A percentile compares a stretch with the other conserved stretches of the same genome.
phyloP scores from a whole-genome alignment of 2,797 vertebrate species.

The Rhinella marina region DNA sequence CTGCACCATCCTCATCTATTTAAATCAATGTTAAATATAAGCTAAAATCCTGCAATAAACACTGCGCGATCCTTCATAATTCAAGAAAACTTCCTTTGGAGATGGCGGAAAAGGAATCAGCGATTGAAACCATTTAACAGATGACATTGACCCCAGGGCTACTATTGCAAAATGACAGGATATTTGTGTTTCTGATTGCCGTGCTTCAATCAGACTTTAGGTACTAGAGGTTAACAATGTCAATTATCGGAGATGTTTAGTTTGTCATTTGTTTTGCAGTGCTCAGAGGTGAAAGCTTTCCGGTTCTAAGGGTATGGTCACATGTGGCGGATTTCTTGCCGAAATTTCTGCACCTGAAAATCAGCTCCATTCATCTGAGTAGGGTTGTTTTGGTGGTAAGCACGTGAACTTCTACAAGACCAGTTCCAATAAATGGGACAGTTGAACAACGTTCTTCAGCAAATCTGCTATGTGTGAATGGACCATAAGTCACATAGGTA shows the following conservation, averaged over 20 bases:
- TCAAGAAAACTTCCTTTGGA: constrained; percentile 5
- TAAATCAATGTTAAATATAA: not conserved
- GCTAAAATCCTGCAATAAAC: not conserved
- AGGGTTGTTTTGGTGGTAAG: too few species aligned
- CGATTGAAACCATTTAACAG: constrained; percentile 32
- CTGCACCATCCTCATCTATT: not conserved
- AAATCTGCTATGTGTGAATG: too few species aligned
- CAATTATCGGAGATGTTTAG: constrained; percentile 35
- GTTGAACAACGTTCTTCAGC: too few species aligned
- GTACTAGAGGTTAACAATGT: constrained; percentile 36
- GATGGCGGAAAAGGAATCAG: constrained; percentile 23
- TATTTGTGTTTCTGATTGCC: constrained; percentile 49
- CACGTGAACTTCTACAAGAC: too few species aligned
- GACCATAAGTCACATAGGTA: constrained; percentile 1
- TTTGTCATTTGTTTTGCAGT: constrained; percentile 17
- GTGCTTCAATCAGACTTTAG: constrained; percentile 26
- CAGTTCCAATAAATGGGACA: too few species aligned
- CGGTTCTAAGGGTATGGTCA: not conserved
- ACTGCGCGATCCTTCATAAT: not conserved
- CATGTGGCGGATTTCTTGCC: too few species aligned
- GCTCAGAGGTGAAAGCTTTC: not conserved
- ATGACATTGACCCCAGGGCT: constrained; percentile 34
- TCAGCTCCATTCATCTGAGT: too few species aligned
- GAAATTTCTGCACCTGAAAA: too few species aligned
- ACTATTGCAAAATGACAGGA: constrained; percentile 32